Conservation (phyloP, 2,888 invertebrate species). For the Clusia tigrina region DNA sequence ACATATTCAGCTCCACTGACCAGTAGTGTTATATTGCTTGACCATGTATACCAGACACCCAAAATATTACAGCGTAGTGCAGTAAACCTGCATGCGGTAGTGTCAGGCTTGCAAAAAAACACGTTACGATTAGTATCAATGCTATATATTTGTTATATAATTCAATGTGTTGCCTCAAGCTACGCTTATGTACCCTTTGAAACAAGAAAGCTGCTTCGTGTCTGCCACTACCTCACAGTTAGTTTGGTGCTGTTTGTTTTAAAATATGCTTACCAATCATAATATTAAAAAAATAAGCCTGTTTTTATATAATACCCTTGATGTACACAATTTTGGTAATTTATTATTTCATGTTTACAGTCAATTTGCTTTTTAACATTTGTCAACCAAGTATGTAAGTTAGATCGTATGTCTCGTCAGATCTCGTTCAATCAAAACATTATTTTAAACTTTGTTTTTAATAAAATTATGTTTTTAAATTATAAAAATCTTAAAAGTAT, state of each 20-base stretch:
- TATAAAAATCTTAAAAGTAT: constrained; percentile 30
- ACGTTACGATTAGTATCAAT: constrained; percentile 46
- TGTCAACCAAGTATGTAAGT: neutral
- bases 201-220: neutral
- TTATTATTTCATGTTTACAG: constrained; percentile 3
- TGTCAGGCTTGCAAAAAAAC: constrained; percentile 53
- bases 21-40: too few relatives aligned
- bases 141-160: neutral
- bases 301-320: neutral
- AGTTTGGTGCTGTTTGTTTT: neutral
- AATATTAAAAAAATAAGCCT: neutral
- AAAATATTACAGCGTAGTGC: too few relatives aligned
- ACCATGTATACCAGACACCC: too few relatives aligned
- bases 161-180: neutral
- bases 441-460: neutral
- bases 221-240: neutral
- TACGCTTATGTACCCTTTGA: neutral
- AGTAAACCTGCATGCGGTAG: too few relatives aligned
- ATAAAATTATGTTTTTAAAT: constrained; percentile 1
- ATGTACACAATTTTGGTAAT: neutral
- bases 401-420: neutral
- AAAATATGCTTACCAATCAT: neutral
- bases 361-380: neutral
- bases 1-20: too few relatives aligned
- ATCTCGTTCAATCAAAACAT: neutral